These are phyloP conservation scores for Dallia pectoralis DNA, from an alignment of 2,797 vertebrate genomes.

Conservation along the genomic window DNA sequence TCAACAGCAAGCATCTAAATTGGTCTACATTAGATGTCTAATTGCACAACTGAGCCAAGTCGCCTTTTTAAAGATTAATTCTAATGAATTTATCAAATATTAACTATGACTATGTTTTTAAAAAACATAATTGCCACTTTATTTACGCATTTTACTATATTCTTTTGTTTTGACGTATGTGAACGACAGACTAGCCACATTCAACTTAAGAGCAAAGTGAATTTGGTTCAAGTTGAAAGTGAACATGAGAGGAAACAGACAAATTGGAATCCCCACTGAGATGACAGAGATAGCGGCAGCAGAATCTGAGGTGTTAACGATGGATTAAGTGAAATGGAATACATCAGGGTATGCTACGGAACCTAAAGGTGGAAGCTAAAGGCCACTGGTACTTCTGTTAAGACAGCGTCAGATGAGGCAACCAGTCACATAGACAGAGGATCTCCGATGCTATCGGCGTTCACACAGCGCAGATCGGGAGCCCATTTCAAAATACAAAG, in stretches of 20 bases:
- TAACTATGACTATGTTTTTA: too few species aligned
- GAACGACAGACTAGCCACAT: too few species aligned
- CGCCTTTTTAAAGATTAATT: too few species aligned
- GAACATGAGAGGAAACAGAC: neutral
- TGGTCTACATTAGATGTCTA: too few species aligned
- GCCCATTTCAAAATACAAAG: neutral
- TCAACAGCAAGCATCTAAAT: too few species aligned
- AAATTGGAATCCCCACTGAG: neutral
- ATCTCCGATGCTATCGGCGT: constrained; percentile 4
- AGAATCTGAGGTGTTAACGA: constrained; percentile 40
- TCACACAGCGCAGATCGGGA: neutral
- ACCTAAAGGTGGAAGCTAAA: constrained; percentile 2
- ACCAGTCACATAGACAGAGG: neutral
- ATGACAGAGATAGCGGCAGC: constrained; percentile 26
- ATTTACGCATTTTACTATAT: too few species aligned
- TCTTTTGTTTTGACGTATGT: too few species aligned
- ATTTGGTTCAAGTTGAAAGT: too few species aligned
- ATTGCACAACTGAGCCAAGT: too few species aligned
- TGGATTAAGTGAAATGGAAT: constrained; percentile 38
- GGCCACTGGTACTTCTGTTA: neutral
- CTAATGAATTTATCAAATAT: too few species aligned
- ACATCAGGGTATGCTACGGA: constrained; percentile 20
- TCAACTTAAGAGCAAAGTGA: too few species aligned
- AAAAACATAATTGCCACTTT: too few species aligned
- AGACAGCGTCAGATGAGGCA: neutral